Evolutionary conservation across 2,113 vertebrate genomes (phyloP).

Genomic region (Hippocampus barbouri): DNA sequence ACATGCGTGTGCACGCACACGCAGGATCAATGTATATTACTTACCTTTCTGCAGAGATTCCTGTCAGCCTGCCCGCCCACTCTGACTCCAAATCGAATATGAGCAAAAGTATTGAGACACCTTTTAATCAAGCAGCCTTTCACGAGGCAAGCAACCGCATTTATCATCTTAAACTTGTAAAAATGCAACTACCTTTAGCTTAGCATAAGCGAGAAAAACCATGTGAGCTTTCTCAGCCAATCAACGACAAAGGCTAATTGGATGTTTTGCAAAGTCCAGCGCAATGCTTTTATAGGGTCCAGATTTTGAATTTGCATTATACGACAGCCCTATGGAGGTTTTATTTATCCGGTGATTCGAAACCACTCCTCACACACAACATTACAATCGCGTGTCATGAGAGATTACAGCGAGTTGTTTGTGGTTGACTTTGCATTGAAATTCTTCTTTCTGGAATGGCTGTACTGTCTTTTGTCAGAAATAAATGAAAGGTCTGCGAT

Average conservation of each 20-base stretch:
- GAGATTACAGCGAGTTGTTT: no score
- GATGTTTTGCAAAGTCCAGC: no score
- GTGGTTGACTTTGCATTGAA: no score
- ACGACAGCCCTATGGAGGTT: neutral
- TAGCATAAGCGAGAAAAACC: no score
- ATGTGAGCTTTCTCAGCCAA: no score
- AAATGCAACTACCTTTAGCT: neutral
- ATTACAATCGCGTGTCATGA: neutral
- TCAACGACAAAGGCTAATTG: no score
- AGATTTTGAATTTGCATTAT: no score
- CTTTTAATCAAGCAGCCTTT: neutral
- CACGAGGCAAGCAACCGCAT: neutral
- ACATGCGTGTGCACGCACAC: neutral
- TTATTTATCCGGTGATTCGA: neutral
- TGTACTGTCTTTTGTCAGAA: no score
- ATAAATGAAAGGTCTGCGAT: no score
- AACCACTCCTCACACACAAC: neutral
- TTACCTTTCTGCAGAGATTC: slow-evolving; percentile 47
- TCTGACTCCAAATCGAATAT: slow-evolving; percentile 4
- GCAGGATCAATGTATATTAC: slow-evolving; percentile 53
- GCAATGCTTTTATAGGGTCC: no score
- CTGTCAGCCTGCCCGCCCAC: slow-evolving; percentile 1
- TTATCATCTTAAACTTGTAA: neutral
- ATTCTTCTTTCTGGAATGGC: no score
- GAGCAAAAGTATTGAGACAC: neutral